These are phyloP conservation scores for Aptenodytes patagonicus DNA, from an alignment of 2,113 vertebrate species.

Conservation along the genomic window DNA sequence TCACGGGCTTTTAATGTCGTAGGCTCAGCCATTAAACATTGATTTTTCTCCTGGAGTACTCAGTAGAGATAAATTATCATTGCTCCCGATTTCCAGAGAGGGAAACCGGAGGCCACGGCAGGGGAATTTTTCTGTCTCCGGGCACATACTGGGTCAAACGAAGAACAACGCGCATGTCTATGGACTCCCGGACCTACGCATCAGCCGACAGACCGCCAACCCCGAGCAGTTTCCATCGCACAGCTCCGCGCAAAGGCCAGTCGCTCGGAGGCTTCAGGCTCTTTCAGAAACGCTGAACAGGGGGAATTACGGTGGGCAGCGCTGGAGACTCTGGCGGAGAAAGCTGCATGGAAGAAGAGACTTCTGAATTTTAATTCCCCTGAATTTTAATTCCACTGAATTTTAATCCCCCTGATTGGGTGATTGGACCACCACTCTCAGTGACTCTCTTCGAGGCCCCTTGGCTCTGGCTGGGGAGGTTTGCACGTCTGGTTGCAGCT, in stretches of 20 bases:
- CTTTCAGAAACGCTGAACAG: neutral
- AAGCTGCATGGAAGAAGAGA: neutral
- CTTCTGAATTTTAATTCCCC: neutral
- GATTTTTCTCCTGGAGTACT: neutral
- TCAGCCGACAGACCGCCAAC: no score
- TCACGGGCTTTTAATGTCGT: neutral
- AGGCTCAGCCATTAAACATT: neutral
- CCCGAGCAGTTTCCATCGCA: rapidly evolving
- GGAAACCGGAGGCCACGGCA: neutral
- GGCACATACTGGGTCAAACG: neutral
- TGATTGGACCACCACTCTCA: neutral
- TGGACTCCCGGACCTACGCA: rapidly evolving
- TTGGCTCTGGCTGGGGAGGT: neutral
- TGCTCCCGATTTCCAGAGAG: neutral
- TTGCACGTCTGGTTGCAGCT: neutral
- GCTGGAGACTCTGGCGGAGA: neutral
- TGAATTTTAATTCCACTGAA: neutral
- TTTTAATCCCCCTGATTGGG: constrained; percentile 7
- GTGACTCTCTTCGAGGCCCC: neutral
- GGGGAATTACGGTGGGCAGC: rapidly evolving
- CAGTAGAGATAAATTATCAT: neutral
- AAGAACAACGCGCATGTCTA: rapidly evolving
- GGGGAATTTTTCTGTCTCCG: neutral
- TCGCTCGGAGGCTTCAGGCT: neutral
- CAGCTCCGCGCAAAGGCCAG: neutral